Evolutionary conservation across 2,113 vertebrate species (phyloP).

Genomic region (Tachysurus fulvidraco): DNA sequence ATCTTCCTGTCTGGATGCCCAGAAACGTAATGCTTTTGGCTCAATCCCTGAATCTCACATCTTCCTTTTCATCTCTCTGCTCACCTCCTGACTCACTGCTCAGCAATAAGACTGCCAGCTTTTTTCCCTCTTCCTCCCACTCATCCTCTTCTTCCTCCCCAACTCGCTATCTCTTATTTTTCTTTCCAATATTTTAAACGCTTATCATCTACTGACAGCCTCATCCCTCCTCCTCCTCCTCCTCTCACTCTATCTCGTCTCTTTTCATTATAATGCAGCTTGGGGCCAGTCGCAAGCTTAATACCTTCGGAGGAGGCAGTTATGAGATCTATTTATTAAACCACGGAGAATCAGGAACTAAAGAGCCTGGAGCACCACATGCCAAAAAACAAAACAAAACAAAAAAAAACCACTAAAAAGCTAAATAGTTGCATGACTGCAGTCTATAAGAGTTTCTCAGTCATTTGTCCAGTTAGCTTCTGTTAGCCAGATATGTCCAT

Average conservation of each 20-base stretch:
- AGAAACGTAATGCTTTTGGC: conserved; percentile 54
- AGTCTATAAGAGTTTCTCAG: background rate
- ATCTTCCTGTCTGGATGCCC: conserved; percentile 45
- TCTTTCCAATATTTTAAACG: conserved; percentile 22
- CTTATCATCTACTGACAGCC: conserved; percentile 45
- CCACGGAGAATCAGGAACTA: background rate
- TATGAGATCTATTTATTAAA: conserved; percentile 39
- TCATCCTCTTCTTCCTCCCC: conserved; percentile 11
- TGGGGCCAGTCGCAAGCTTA: conserved; percentile 10
- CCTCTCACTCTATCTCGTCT: background rate
- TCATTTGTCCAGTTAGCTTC: background rate
- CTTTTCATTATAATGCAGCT: conserved; percentile 45
- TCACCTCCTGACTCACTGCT: background rate
- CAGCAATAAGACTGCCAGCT: conserved; percentile 46
- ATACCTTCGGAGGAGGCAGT: conserved; percentile 32
- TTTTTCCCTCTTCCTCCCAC: conserved; percentile 21
- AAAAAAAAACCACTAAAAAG: background rate
- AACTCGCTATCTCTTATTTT: background rate
- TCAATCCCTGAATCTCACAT: conserved; percentile 49
- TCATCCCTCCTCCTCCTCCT: conserved; percentile 9
- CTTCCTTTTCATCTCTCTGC: conserved; percentile 12
- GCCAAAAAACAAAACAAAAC: background rate
- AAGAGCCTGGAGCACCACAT: background rate
- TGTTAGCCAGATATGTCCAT: background rate
- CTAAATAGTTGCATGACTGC: background rate